These are phyloP conservation scores for Diplazon laetatorius DNA, from an alignment of 2,888 invertebrate genomes.

Conservation along the genomic window DNA sequence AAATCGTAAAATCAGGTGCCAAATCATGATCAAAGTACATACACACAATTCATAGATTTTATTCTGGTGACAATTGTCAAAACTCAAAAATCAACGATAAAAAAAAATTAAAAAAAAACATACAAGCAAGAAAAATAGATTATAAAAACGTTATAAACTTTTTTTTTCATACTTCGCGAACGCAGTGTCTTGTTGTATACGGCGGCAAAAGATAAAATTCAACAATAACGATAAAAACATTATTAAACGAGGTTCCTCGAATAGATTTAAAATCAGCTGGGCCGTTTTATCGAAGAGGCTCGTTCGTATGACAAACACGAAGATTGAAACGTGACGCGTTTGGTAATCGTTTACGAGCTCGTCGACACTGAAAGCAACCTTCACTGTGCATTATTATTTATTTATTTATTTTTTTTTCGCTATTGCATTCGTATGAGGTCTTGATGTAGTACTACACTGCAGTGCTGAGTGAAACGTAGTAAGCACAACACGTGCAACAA, in stretches of 20 bases:
- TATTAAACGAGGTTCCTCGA: constrained; percentile 43
- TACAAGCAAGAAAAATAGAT: neutral
- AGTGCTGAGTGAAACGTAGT: constrained; percentile 48
- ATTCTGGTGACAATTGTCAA: neutral
- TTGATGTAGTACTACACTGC: constrained; percentile 21
- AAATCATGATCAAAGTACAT: constrained; percentile 74
- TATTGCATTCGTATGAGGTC: neutral
- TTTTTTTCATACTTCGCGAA: neutral
- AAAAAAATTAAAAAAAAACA: constrained; percentile 12
- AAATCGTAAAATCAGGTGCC: no score
- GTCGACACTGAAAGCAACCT: constrained; percentile 5
- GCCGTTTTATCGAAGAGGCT: constrained; percentile 29
- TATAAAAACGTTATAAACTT: neutral
- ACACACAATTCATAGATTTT: constrained; percentile 76
- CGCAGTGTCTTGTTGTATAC: neutral
- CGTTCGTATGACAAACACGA: constrained; percentile 57
- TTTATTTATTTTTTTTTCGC: no score
- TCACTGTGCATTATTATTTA: neutral
- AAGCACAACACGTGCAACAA: constrained; percentile 41
- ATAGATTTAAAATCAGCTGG: constrained; percentile 43
- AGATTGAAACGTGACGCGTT: constrained; percentile 61
- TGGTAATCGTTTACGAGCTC: constrained; percentile 53
- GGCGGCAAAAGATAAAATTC: neutral
- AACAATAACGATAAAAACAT: constrained; percentile 4
- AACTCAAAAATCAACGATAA: constrained; percentile 21